A percentile compares a stretch with the other conserved stretches of the same genome.
These are phyloP conservation scores for Lymantria dispar DNA, from an alignment of 2,888 invertebrate species.

Conservation along the genomic window DNA sequence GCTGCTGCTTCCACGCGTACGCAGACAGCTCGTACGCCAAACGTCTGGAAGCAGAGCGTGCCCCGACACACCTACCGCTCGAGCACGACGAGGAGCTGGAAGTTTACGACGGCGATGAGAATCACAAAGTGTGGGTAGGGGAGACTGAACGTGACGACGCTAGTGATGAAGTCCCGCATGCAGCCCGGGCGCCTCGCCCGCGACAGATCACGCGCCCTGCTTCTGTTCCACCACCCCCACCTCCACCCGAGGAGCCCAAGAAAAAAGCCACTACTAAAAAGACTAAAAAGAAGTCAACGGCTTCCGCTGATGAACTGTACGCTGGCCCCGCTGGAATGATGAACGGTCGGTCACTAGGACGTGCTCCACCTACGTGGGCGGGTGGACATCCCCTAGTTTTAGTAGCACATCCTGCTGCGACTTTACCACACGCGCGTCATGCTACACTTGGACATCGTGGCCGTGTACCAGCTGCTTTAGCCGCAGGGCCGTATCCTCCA, in stretches of 20 bases:
- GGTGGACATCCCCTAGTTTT: constrained; percentile 75
- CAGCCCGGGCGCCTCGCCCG: constrained; percentile 86
- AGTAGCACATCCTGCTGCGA: constrained; percentile 72
- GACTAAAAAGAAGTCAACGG: constrained; percentile 80
- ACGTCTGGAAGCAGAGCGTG: constrained; percentile 86
- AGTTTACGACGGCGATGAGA: constrained; percentile 94
- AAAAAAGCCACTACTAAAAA: constrained; percentile 81
- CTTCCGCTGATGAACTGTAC: constrained; percentile 83
- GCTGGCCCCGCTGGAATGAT: constrained; percentile 73
- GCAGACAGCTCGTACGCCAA: constrained; percentile 97
- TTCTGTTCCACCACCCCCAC: constrained; percentile 92
- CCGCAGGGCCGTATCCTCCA: constrained; percentile 68
- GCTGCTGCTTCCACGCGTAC: constrained; percentile 98
- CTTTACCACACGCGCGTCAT: constrained; percentile 70
- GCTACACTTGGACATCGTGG: constrained; percentile 82
- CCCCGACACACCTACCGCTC: constrained; percentile 63
- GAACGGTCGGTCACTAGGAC: constrained; percentile 70
- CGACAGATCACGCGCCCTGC: constrained; percentile 91
- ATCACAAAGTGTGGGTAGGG: constrained; percentile 96
- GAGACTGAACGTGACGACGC: constrained; percentile 89
- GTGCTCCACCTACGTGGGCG: constrained; percentile 73
- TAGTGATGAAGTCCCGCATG: constrained; percentile 86
- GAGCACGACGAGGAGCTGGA: constrained; percentile 88
- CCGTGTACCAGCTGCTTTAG: constrained; percentile 82
- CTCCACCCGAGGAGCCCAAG: constrained; percentile 85